Percentiles rank a stretch among this genome's conserved stretches.
Evolutionary conservation across 2,888 invertebrate genomes (phyloP).

Genomic region (Gastrophysa polygoni): DNA sequence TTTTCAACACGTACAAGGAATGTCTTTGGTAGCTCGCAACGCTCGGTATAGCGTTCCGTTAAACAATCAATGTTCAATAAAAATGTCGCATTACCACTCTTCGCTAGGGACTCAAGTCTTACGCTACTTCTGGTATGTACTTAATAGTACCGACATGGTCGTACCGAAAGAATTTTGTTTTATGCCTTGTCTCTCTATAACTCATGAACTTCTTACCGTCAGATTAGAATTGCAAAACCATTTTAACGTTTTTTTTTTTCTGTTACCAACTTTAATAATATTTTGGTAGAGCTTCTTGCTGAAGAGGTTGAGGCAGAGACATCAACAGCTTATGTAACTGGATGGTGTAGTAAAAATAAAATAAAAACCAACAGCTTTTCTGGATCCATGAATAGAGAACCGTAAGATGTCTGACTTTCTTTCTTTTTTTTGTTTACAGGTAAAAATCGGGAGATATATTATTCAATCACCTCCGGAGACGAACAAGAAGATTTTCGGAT

Average conservation of each 20-base stretch:
- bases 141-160: not conserved
- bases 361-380: no score
- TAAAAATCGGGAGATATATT: conserved; percentile 82
- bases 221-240: no score
- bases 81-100: conserved; percentile 18
- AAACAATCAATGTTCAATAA: conserved; percentile 23
- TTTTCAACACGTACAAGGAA: conserved; percentile 17
- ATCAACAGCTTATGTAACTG: no score
- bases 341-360: no score
- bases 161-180: not conserved
- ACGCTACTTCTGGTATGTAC: not conserved
- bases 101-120: no score
- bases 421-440: conserved; percentile 62
- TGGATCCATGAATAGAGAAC: no score
- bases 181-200: not conserved
- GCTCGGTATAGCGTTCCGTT: conserved; percentile 11
- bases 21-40: conserved; percentile 1
- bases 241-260: no score
- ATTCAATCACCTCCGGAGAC: conserved; percentile 83
- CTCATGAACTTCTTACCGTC: no score
- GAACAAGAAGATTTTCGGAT: conserved; percentile 81
- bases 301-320: no score
- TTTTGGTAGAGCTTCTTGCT: no score
- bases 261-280: no score
- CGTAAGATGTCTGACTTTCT: not conserved